These are phyloP conservation scores for Corythoichthys haematopterus DNA, from an alignment of 2,113 vertebrate genomes.

Conservation along the genomic window DNA sequence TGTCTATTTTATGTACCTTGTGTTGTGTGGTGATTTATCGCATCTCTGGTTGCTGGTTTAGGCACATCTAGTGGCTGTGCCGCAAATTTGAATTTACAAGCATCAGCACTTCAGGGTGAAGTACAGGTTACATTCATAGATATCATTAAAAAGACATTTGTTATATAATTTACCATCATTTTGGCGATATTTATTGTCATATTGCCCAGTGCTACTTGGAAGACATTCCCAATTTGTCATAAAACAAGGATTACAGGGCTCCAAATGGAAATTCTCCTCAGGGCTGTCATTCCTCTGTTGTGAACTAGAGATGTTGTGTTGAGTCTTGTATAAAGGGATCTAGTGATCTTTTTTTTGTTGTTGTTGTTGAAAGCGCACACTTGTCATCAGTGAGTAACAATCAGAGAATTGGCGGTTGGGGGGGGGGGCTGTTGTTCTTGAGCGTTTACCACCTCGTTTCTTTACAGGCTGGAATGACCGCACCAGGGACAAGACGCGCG, in stretches of 20 bases:
- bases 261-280: slow-evolving; percentile 9
- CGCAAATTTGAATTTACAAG: too few species aligned
- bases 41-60: too few species aligned
- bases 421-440: background rate
- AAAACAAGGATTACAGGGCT: slow-evolving; percentile 8
- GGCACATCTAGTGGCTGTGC: too few species aligned
- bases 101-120: too few species aligned
- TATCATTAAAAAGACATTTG: too few species aligned
- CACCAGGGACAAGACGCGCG: slow-evolving; percentile 87
- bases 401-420: background rate
- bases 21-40: too few species aligned
- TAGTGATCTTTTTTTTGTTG: background rate
- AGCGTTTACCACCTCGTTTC: background rate
- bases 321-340: slow-evolving; percentile 17
- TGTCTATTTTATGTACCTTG: too few species aligned
- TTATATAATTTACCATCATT: too few species aligned
- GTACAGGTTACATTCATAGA: too few species aligned
- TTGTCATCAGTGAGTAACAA: background rate
- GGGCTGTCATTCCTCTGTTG: background rate
- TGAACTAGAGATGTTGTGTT: slow-evolving; percentile 17
- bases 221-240: background rate
- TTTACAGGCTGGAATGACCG: slow-evolving; percentile 88
- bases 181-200: too few species aligned
- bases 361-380: background rate
- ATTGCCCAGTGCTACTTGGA: background rate